Conservation (phyloP, 2,113 vertebrate species). For the mouse (Mus musculus) region DNA sequence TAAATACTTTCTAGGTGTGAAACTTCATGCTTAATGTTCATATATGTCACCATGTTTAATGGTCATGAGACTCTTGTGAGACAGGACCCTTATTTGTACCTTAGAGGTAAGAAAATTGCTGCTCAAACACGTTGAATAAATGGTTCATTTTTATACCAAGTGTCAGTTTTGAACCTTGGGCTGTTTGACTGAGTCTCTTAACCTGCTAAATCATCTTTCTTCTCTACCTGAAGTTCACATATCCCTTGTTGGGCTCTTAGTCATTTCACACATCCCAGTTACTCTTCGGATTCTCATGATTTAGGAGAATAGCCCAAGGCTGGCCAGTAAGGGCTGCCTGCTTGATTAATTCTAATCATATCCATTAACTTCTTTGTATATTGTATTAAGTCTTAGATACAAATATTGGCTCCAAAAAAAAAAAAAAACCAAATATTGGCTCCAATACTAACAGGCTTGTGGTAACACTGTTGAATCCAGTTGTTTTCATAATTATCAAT, state of each 20-base stretch:
- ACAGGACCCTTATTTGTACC: constrained; percentile 48
- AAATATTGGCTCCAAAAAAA: not conserved
- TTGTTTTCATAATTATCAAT: not conserved
- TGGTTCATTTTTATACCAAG: not conserved
- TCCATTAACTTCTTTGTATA: not conserved
- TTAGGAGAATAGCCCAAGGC: rapidly evolving
- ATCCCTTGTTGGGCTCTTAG: not conserved
- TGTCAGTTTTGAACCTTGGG: constrained; percentile 6
- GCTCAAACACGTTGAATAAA: constrained; percentile 17
- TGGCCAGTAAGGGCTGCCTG: not conserved
- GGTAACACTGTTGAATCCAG: not conserved
- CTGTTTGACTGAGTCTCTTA: constrained; percentile 23
- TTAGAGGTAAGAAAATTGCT: constrained; percentile 47
- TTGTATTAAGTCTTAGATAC: not conserved
- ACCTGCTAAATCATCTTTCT: constrained; percentile 34
- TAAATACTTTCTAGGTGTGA: not conserved
- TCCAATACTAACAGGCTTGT: not conserved
- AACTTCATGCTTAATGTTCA: not conserved
- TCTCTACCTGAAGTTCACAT: not conserved
- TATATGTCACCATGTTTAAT: constrained; percentile 41
- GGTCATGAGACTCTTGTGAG: not conserved
- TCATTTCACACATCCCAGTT: not conserved
- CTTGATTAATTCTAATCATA: not conserved
- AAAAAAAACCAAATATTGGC: not conserved
- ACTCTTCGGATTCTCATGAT: not conserved